Evolutionary conservation across 2,113 vertebrate genomes (phyloP), one percentile per base, ranked within the genome.

Genomic region (Corvus cornix): DNA sequence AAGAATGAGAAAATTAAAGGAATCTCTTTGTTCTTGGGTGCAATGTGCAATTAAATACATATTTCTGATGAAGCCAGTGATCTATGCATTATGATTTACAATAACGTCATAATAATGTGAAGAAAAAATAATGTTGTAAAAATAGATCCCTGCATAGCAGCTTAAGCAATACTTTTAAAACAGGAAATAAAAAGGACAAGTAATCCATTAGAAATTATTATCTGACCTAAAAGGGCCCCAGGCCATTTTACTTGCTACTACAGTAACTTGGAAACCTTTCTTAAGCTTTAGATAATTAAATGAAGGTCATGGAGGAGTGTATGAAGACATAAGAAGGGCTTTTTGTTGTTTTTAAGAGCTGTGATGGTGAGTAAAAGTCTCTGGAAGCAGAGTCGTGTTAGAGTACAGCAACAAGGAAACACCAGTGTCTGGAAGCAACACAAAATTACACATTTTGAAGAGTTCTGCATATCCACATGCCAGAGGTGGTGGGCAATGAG

Each of bases 191-290:
- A 91, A 59, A 94, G 41, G 67, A 73, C 52, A 59, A 84, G 49
- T 91, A 91, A 94, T 93, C 62, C 66, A 53, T 68, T 75, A 93
- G 69, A 96, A 96, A 77, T 77, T 85, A 89, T 76, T 94, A 46
- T 73, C 53, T 0, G 1, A 43, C 31, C n/a, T 82, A 48, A 84
- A 85, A 79, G 27, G 51, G 55, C 80, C 85, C 53, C 33, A 31
- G 68, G 46, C 55, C 19, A 26, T 94, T 93, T 83, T 69, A 85
- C 39, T 10, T 69, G 43, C 56, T 95, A 62, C 27, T 28, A 15
- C 14, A 12, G 35, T 78, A 52, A 84, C 69, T 94, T 66, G 67
- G 73, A 90, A 87, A 74, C 30, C 37, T 30, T 74, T 89, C 43
- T 87, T 87, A 85, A 89, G 62, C 63, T 62, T 69, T 87, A 59